Base-by-base conservation (phyloP, 2,888 invertebrate genomes). In the Eledone cirrhosa region DNA sequence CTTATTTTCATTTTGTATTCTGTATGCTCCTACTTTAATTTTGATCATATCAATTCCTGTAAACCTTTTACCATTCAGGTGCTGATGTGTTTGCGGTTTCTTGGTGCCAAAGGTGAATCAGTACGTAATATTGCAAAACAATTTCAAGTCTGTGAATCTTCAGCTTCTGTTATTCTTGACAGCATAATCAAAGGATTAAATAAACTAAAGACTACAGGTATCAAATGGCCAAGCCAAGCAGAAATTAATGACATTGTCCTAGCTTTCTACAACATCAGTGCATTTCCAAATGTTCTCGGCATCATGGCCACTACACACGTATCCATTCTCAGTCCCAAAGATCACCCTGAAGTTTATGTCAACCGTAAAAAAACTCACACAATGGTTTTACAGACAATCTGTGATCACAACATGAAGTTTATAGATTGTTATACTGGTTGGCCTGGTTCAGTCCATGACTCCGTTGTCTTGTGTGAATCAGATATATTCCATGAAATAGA, bases 341-440 rank as follows among this genome's bases (percentile, higher is more conserved):
- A 72, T 3, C 72, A 72, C 19, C 72, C 72, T n/a, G 72, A 72
- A 19, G 72, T 72, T 0, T 79, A 24, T 24, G 24, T 78, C 41
- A 79, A 79, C 47, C 27, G 82, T 16, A 82, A 81, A 76, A 81
- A 81, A 19, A 79, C 53, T 72, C 78, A 82, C 11, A 78, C 78
- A 24, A 79, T 83, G 24, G 82, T 81, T 11, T 77, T 83, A n/a
- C 81, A 83, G 48, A 82, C 78, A 48, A 82, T 83, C 1, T 83
- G 81, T 65, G 81, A 80, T 67, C 77, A 78, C 19, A 72, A 76
- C 29, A n/a, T 82, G 65, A 63, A 59, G 41, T 82, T 83, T 33
- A 48, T 80, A 5, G 81, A 83, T 48, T 79, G 80, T 16, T 80
- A 78, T n/a, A 78, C 78, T 22, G 83, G 79, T 11, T 81, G 79